These are phyloP conservation scores for Dione vanillae DNA, from an alignment of 2,888 invertebrate species.

Conservation along the genomic window DNA sequence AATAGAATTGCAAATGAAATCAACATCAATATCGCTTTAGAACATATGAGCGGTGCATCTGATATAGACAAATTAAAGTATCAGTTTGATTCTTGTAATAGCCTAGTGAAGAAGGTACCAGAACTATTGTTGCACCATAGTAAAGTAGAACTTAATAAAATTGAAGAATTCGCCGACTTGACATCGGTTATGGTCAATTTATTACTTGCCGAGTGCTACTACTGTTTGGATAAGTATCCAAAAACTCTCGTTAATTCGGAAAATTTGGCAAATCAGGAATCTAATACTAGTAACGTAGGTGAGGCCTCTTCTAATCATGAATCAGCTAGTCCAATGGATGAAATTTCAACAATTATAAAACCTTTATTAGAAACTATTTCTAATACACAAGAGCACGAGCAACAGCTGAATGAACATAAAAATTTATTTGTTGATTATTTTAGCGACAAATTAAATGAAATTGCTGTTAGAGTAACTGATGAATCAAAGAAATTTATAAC, in stretches of 20 bases:
- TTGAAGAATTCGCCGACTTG: slow-evolving; percentile 67
- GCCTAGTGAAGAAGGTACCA: slow-evolving; percentile 58
- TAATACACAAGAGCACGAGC: slow-evolving; percentile 65
- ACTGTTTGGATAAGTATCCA: slow-evolving; percentile 67
- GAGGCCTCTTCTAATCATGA: slow-evolving; percentile 31
- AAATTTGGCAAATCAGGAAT: slow-evolving; percentile 39
- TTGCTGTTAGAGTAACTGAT: slow-evolving; percentile 61
- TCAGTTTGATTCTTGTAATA: slow-evolving; percentile 53
- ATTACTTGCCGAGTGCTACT: slow-evolving; percentile 65
- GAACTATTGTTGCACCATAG: slow-evolving; percentile 63
- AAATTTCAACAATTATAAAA: slow-evolving; percentile 38
- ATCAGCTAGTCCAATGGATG: slow-evolving; percentile 32
- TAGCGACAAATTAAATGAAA: slow-evolving; percentile 56
- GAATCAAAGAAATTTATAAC: slow-evolving; percentile 68
- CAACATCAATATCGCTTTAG: slow-evolving; percentile 63
- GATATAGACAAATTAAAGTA: slow-evolving; percentile 64
- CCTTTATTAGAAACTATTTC: slow-evolving; percentile 57
- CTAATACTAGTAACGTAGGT: slow-evolving; percentile 1
- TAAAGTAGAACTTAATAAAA: slow-evolving; percentile 61
- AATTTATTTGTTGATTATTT: slow-evolving; percentile 74
- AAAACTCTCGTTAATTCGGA: slow-evolving; percentile 42
- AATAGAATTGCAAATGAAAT: slow-evolving; percentile 65
- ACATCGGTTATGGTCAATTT: slow-evolving; percentile 56
- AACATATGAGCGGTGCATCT: slow-evolving; percentile 60
- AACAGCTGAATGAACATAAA: slow-evolving; percentile 65